Percentiles rank a stretch among this genome's conserved stretches.
Evolutionary conservation across 1,140 invertebrate species (phyloP).

Genomic region (Hydropsyche tenuis): DNA sequence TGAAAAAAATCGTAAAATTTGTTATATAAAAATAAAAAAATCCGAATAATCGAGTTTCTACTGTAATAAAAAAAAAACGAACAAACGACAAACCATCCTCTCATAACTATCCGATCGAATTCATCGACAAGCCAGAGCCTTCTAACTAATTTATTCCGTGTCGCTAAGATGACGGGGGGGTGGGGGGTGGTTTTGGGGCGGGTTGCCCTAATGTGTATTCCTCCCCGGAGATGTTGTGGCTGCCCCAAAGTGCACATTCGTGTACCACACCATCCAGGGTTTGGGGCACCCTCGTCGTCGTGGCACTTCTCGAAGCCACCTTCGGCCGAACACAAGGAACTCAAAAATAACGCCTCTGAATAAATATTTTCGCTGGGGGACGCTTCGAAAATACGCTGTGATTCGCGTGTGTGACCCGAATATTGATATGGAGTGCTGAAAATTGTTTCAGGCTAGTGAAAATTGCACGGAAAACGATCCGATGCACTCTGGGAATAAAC

Average conservation of each 20-base stretch:
- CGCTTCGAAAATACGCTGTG: too few species aligned
- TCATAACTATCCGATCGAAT: background rate
- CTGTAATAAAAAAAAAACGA: too few species aligned
- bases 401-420: too few species aligned
- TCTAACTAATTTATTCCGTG: conserved; percentile 28
- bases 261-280: conserved; percentile 33
- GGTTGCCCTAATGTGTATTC: conserved; percentile 37
- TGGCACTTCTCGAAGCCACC: conserved; percentile 14
- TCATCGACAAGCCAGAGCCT: background rate
- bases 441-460: too few species aligned
- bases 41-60: too few species aligned
- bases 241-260: conserved; percentile 48
- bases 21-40: too few species aligned
- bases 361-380: conserved; percentile 14
- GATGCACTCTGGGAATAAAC: background rate
- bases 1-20: too few species aligned
- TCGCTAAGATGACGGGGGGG: conserved; percentile 13
- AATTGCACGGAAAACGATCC: background rate
- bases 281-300: background rate
- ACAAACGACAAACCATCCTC: too few species aligned
- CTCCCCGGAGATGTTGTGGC: conserved; percentile 42
- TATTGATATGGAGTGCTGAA: background rate
- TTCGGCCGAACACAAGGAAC: background rate
- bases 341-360: conserved; percentile 26
- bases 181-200: background rate